Evolutionary conservation across 1,140 invertebrate species (phyloP).

Genomic region (Nomia melanderi): DNA sequence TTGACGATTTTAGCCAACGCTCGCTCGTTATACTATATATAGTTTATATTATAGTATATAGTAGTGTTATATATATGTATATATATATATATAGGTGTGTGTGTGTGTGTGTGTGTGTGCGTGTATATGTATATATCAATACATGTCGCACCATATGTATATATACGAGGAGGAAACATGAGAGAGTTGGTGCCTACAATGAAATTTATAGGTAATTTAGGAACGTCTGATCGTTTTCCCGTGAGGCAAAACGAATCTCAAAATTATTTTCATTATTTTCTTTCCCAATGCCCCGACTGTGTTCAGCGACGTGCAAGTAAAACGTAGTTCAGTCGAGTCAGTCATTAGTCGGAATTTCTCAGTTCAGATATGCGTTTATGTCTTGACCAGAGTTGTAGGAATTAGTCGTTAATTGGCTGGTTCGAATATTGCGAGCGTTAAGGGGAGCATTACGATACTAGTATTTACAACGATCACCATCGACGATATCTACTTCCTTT

Average conservation of each 20-base stretch:
- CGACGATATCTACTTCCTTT: not conserved
- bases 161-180: not conserved
- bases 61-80: too few relatives aligned
- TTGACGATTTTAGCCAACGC: not conserved
- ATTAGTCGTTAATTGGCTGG: constrained; percentile 25
- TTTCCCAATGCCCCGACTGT: not conserved
- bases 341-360: not conserved
- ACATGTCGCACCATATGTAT: too few relatives aligned
- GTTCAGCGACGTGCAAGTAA: not conserved
- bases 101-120: too few relatives aligned
- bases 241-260: not conserved
- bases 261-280: not conserved
- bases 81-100: too few relatives aligned
- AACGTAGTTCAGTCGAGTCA: not conserved
- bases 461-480: not conserved
- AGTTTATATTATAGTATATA: too few relatives aligned
- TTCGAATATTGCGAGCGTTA: constrained; percentile 1
- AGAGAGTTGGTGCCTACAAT: not conserved
- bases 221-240: not conserved
- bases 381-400: constrained; percentile 3
- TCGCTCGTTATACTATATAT: too few relatives aligned
- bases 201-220: not conserved
- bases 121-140: too few relatives aligned
- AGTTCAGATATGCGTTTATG: constrained; percentile 24
- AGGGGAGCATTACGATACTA: constrained; percentile 10